Conservation (phyloP, 2,113 vertebrate genomes). For the Hassar affinis region DNA sequence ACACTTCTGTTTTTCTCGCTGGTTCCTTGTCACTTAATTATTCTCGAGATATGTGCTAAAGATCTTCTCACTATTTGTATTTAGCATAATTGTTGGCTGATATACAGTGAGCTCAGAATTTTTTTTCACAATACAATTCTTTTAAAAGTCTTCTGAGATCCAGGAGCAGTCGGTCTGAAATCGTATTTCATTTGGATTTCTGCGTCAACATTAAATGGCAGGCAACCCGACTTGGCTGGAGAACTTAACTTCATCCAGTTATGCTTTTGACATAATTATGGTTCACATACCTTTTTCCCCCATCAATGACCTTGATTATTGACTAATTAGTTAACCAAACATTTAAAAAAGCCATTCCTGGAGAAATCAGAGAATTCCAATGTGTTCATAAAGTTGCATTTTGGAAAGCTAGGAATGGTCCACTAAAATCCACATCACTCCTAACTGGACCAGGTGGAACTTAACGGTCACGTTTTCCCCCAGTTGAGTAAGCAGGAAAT, state of each 20-base stretch:
- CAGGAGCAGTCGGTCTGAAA: not conserved
- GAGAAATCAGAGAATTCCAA: conserved; percentile 3
- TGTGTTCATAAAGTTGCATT: conserved; percentile 8
- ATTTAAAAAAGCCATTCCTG: conserved; percentile 10
- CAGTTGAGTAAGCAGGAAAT: not conserved
- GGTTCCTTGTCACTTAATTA: no score
- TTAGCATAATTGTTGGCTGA: not conserved
- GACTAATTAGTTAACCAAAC: not conserved
- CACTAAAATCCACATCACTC: conserved; percentile 39
- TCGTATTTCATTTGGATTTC: not conserved
- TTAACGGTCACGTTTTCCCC: conserved; percentile 11
- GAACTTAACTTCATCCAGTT: not conserved
- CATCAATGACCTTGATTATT: conserved; percentile 17
- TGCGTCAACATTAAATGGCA: not conserved
- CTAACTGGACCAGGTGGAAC: conserved; percentile 19
- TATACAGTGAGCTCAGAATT: no score
- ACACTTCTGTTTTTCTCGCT: not conserved
- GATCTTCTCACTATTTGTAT: not conserved
- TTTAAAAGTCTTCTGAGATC: not conserved
- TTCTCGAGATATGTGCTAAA: not conserved
- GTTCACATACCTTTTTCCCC: not conserved
- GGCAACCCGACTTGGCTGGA: not conserved
- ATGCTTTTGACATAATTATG: not conserved
- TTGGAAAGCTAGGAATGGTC: conserved; percentile 37
- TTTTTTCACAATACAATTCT: not conserved